Conservation (phyloP, 2,113 vertebrate species). For the Podarcis cretensis region DNA sequence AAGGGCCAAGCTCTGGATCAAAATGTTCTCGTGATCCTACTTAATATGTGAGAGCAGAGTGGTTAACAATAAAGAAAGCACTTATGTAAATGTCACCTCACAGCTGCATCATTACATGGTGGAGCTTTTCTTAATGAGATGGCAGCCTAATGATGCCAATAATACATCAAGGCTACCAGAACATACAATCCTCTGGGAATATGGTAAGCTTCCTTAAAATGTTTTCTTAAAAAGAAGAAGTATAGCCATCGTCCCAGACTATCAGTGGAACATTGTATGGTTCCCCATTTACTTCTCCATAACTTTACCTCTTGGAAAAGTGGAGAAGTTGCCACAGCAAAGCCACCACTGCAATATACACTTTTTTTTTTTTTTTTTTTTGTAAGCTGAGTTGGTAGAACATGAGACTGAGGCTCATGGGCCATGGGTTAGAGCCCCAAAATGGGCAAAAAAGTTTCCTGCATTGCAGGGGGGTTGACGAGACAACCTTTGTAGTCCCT, state of each 20-base stretch:
- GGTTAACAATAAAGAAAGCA: neutral
- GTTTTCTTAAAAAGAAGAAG: neutral
- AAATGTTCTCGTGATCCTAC: neutral
- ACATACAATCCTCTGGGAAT: constrained; percentile 7
- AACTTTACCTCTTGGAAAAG: neutral
- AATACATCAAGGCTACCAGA: constrained; percentile 34
- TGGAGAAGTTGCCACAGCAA: neutral
- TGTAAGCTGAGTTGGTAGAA: no score
- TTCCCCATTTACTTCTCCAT: neutral
- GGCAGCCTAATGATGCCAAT: constrained; percentile 23
- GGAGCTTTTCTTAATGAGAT: constrained; percentile 28
- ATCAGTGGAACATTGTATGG: neutral
- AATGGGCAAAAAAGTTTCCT: no score
- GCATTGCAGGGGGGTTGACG: no score
- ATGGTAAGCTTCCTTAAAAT: neutral
- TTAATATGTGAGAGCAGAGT: neutral
- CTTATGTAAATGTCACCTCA: neutral
- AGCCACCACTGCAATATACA: neutral
- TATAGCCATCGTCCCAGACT: neutral
- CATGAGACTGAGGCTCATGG: no score
- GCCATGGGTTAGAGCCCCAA: no score
- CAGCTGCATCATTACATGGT: neutral
- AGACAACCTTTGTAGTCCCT: no score
- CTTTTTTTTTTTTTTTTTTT: no score
- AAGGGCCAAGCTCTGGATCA: neutral